Evolutionary conservation across 2,797 vertebrate species (phyloP), one percentile per base, ranked within the genome.

Genomic region (Cynodonichthys magdalenae): DNA sequence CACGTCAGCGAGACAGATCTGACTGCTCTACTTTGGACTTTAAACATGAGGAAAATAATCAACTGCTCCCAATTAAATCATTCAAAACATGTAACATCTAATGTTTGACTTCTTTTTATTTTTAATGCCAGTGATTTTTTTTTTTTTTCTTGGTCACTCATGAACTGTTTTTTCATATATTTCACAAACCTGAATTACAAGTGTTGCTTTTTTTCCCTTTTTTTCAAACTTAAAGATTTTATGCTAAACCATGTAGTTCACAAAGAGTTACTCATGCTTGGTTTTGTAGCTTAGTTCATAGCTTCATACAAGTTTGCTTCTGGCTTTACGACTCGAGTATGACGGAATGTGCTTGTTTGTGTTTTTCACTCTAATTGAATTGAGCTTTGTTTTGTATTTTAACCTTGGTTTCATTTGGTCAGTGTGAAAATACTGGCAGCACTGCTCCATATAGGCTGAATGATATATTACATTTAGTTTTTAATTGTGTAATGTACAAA

Each of bases 321-420:
- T 66, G 78, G 60, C 58, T 74, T 6, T 10, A 52, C 76, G 59
- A 48, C 44, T 65, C 69, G 49, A 54, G 17, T 60, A 66, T 77
- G 70, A 84, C 84, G 77, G 80, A 87, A 87, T 83, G 75, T 82
- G 51, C 70, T 65, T 51, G 54, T 44, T 47, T 19, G 18, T 61
- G 2, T 68, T 63, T 67, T 51, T 50, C 46, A 49, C 15, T 34
- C n/a, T 34, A 42, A 65, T 44, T 53, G n/a, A 66, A 27, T 28
- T 60, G 36, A 2, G 29, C 53, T 70, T 77, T 63, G 39, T 66
- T 82, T 69, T 59, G 27, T 29, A 28, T 68, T 75, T 63, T 48
- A 17, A 18, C 49, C 11, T 19, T 17, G 59, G 15, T 62, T 53
- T 44, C 12, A 29, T 29, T 4, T 20, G 12, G 15, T 41, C 19